Evolutionary conservation across 1,140 invertebrate genomes (phyloP), one percentile per base, ranked within the genome.

Genomic region (Bactericera cockerelli): DNA sequence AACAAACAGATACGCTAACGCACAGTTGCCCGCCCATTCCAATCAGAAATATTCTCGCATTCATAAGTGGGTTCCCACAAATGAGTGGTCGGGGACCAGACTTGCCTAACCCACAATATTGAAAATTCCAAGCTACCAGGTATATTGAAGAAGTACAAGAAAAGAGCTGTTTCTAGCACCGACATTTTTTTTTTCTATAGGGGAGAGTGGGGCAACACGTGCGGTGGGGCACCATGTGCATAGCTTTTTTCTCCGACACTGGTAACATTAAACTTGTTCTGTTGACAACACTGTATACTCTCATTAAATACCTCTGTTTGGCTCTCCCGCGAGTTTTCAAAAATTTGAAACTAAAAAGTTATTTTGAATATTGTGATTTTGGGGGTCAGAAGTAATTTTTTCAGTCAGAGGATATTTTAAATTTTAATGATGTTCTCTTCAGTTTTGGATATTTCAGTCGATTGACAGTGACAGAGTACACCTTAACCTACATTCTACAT

Each of bases 311-410:
- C 42, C 6, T 49, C 6, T 49, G 42, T 10, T 49, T 49, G 42
- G 22, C 19, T 8, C 3, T 49, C 4, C 3, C 42, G 22, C 22
- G n/a, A 49, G 42, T 31, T 31, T 31, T 31, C 28, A 31, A 31
- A 31, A 31, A 31, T 31, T 31, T 31, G 28, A 31, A 31, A 31
- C n/a, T 6, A 49, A 49, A 19, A 16, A 49, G 42, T 49, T 49
- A 19, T 49, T 49, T 49, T 22, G n/a, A 49, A 22, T 49, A 10
- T 49, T 49, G n/a, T 49, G 42, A 49, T 49, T 49, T 49, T 49
- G 4, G 19, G 8, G 4, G 42, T 4, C 8, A n/a, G 19, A 49
- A 49, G 42, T 49, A 49, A 49, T 10, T 10, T 6, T 6, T 6
- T 49, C n/a, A 6, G 4, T 8, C 3, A 10, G n/a, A 10, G 22